Conservation (phyloP, 2,797 vertebrate genomes). For the Helarctos malayanus region DNA sequence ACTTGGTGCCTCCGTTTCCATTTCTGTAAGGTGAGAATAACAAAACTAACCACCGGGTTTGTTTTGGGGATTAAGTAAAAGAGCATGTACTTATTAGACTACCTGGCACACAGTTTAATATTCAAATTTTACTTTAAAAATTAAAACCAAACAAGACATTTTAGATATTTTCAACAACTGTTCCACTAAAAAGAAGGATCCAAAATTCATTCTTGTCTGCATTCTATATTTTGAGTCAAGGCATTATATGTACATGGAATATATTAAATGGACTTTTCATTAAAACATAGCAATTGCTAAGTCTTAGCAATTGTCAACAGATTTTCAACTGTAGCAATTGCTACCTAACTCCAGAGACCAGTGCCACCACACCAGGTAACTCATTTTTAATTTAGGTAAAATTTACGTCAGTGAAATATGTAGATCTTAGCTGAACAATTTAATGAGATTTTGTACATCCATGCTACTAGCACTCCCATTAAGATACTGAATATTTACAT, state of each 20-base stretch:
- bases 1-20: background rate
- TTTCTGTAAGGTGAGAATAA: background rate
- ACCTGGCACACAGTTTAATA: background rate
- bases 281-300: conserved; percentile 2
- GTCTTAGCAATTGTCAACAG: background rate
- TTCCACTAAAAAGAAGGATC: background rate
- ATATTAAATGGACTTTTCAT: background rate
- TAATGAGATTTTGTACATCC: background rate
- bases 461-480: background rate
- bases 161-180: background rate
- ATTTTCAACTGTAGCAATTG: too few species aligned
- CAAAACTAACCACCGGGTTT: background rate
- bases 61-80: conserved; percentile 19
- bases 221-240: background rate
- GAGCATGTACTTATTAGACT: background rate
- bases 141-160: conserved; percentile 18
- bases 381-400: conserved; percentile 24
- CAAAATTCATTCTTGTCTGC: conserved; percentile 3
- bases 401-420: background rate
- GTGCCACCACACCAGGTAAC: background rate
- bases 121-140: conserved; percentile 57
- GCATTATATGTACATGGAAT: background rate
- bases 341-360: background rate
- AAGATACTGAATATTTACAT: background rate
- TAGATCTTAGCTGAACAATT: background rate